phyloP scores from a whole-genome alignment of 1,140 invertebrate genomes.

The Carposina sasakii region DNA sequence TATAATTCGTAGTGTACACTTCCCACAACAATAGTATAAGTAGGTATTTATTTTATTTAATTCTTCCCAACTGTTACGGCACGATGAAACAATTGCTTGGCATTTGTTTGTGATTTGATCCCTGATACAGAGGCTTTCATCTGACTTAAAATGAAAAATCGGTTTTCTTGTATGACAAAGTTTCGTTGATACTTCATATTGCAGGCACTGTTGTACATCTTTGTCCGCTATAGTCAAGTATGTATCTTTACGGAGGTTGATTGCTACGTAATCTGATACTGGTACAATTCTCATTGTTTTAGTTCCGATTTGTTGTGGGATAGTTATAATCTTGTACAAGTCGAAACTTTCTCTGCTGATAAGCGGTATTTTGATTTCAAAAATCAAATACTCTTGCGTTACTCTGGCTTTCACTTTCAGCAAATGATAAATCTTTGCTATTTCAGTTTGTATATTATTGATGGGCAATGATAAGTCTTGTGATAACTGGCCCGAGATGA shows the following conservation, averaged over 20 bases:
- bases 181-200: too few relatives aligned
- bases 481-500: slow-evolving; percentile 14
- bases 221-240: not conserved
- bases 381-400: not conserved
- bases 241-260: slow-evolving; percentile 4
- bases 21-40: too few relatives aligned
- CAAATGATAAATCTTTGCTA: not conserved
- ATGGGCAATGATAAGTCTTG: slow-evolving; percentile 17
- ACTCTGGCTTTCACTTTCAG: slow-evolving; percentile 3
- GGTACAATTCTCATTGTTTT: not conserved
- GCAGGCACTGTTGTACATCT: not conserved
- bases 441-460: slow-evolving; percentile 2
- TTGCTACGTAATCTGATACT: not conserved
- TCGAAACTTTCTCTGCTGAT: not conserved
- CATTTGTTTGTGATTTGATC: too few relatives aligned
- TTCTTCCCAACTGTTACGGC: too few relatives aligned
- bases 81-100: too few relatives aligned
- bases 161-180: too few relatives aligned
- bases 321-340: not conserved
- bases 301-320: not conserved
- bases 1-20: too few relatives aligned
- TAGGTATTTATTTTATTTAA: too few relatives aligned
- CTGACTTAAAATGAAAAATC: too few relatives aligned
- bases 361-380: slow-evolving; percentile 3
- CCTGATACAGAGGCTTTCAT: too few relatives aligned